These are phyloP conservation scores for Lasiommata megera DNA, from an alignment of 2,888 invertebrate species.

Conservation along the genomic window DNA sequence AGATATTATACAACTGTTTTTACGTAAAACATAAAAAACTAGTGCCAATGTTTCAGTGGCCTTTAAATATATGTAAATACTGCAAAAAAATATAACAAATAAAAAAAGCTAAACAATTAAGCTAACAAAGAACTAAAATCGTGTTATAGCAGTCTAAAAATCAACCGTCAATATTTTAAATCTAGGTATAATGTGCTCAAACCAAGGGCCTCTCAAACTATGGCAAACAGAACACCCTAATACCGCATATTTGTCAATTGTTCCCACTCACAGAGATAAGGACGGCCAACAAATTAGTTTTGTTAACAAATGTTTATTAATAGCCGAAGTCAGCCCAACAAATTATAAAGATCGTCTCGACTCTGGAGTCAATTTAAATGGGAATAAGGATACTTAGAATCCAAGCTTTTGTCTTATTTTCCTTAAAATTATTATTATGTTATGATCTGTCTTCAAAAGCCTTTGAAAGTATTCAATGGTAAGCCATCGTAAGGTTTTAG, in stretches of 20 bases:
- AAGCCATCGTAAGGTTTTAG: too few species aligned
- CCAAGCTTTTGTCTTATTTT: background rate
- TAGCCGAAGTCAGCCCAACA: conserved; percentile 34
- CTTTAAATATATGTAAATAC: too few species aligned
- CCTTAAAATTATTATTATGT: background rate
- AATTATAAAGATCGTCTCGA: conserved; percentile 17
- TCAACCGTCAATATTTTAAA: background rate
- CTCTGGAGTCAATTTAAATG: background rate
- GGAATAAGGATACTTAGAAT: background rate
- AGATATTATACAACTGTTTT: too few species aligned
- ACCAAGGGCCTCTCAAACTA: conserved; percentile 71
- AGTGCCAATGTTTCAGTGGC: too few species aligned
- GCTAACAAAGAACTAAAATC: too few species aligned
- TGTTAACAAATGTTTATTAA: conserved; percentile 46
- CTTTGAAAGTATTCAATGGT: too few species aligned
- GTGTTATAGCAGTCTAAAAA: background rate
- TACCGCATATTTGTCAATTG: conserved; percentile 67
- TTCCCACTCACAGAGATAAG: conserved; percentile 40
- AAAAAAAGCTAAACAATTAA: too few species aligned
- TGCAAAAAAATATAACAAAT: too few species aligned
- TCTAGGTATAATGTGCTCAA: conserved; percentile 5
- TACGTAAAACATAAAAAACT: too few species aligned
- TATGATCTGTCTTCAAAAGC: too few species aligned
- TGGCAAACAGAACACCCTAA: conserved; percentile 61
- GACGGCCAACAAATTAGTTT: conserved; percentile 48